Conservation (phyloP, 2,797 vertebrate genomes). For the Pempheris klunzingeri region DNA sequence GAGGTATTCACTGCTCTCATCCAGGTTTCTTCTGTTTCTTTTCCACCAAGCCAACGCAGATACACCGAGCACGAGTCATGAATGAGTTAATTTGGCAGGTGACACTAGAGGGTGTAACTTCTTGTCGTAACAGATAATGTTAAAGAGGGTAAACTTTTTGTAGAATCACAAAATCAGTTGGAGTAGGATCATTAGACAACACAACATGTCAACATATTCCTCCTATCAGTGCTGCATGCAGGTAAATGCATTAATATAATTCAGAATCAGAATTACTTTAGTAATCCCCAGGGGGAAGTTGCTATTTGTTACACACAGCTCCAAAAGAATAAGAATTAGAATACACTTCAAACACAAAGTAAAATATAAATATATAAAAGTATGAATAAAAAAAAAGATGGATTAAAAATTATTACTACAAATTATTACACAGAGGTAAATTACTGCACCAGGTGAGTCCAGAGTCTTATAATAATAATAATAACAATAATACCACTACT, state of each 20-base stretch:
- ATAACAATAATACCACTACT: too few species aligned
- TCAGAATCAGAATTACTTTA: too few species aligned
- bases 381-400: too few species aligned
- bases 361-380: too few species aligned
- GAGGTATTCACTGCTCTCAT: not conserved
- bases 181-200: not conserved
- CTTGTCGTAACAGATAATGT: conserved; percentile 3
- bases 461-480: too few species aligned
- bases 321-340: too few species aligned
- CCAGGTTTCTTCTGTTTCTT: conserved; percentile 7
- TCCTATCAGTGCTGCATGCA: not conserved
- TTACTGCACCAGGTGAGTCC: too few species aligned
- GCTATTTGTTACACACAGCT: too few species aligned
- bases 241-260: not conserved
- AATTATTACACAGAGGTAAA: too few species aligned
- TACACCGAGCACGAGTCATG: conserved; percentile 16
- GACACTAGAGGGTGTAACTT: not conserved
- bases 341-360: too few species aligned
- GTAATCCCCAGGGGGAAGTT: too few species aligned
- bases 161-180: not conserved
- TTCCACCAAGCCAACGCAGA: not conserved
- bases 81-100: conserved; percentile 14
- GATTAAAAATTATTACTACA: too few species aligned
- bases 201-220: not conserved
- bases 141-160: not conserved